phyloP scores from a whole-genome alignment of 2,888 invertebrate species.

The Amblyteles armatorius region DNA sequence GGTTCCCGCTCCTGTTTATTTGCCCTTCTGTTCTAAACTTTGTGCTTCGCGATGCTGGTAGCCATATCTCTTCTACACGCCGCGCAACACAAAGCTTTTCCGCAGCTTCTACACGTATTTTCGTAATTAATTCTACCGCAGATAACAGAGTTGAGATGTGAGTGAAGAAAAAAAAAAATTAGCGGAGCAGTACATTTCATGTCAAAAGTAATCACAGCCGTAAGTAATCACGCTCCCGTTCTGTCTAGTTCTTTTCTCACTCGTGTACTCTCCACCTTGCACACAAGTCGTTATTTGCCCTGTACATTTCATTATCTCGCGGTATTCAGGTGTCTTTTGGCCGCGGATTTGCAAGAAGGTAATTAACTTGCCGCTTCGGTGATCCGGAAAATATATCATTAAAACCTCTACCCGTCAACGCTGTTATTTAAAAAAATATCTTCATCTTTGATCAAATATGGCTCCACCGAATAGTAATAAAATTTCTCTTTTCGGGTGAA shows the following conservation, averaged over 20 bases:
- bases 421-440: no score
- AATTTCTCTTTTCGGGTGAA: no score
- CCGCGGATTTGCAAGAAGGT: neutral
- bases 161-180: constrained; percentile 16
- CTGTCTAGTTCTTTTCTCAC: neutral
- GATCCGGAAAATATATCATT: neutral
- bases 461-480: no score
- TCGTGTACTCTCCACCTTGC: neutral
- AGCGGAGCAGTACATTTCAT: neutral
- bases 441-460: no score
- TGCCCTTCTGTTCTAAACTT: constrained; percentile 23
- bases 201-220: constrained; percentile 8
- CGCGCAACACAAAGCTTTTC: neutral
- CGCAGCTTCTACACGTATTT: constrained; percentile 20
- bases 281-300: neutral
- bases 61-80: constrained; percentile 13
- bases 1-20: neutral
- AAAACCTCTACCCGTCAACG: neutral
- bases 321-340: neutral
- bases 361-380: neutral
- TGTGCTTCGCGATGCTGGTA: constrained; percentile 32
- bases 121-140: constrained; percentile 45
- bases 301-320: neutral
- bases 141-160: constrained; percentile 47
- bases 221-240: neutral